Conservation (phyloP, 2,113 vertebrate species). For the Carassius carassius region DNA sequence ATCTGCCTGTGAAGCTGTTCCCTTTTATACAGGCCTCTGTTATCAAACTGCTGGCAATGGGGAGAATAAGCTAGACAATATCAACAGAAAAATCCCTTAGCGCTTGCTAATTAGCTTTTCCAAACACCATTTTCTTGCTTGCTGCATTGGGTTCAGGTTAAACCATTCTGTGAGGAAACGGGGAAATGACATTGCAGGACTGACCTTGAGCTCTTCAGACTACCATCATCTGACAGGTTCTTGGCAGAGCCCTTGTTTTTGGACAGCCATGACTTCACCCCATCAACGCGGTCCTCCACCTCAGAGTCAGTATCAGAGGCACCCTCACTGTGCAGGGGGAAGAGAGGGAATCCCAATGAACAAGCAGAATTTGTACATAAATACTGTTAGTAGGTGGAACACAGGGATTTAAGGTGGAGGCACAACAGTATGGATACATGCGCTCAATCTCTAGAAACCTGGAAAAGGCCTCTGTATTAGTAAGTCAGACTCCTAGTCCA, state of each 20-base stretch:
- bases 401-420: slow-evolving; percentile 42
- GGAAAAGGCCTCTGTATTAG: slow-evolving; percentile 51
- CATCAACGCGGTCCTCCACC: slow-evolving; percentile 90
- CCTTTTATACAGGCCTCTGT: slow-evolving; percentile 56
- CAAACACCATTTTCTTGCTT: background rate
- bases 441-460: slow-evolving; percentile 50
- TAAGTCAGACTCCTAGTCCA: slow-evolving; percentile 26
- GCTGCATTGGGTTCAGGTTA: background rate
- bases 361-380: background rate
- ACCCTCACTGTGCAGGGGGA: slow-evolving; percentile 78
- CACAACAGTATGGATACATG: slow-evolving; percentile 56
- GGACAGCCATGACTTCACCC: slow-evolving; percentile 95
- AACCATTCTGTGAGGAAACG: background rate
- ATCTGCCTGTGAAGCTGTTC: slow-evolving; percentile 61
- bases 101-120: slow-evolving; percentile 1
- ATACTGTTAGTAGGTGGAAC: slow-evolving; percentile 56
- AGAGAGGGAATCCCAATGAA: background rate
- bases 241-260: slow-evolving; percentile 82
- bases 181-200: slow-evolving; percentile 55
- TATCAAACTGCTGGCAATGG: slow-evolving; percentile 56
- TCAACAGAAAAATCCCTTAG: slow-evolving; percentile 27
- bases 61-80: slow-evolving; percentile 47
- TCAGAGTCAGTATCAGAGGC: slow-evolving; percentile 91
- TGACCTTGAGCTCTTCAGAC: slow-evolving; percentile 94
- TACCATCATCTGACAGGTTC: slow-evolving; percentile 90